A percentile compares a stretch with the other conserved stretches of the same genome.
These are phyloP conservation scores for Brienomyrus brachyistius DNA, from an alignment of 2,113 vertebrate genomes.

Conservation along the genomic window DNA sequence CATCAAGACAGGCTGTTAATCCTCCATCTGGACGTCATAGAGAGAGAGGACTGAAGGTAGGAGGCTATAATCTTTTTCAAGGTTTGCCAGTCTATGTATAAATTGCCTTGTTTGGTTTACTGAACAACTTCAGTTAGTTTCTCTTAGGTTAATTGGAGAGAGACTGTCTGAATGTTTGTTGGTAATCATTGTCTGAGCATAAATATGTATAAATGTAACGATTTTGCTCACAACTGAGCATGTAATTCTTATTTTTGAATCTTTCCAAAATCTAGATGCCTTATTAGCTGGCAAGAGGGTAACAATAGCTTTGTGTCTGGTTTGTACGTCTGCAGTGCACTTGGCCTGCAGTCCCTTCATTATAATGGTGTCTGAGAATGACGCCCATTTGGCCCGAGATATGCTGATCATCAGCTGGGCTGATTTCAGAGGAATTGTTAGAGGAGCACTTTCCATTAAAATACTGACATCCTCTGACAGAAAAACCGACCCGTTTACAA, in stretches of 20 bases:
- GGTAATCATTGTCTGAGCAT: not conserved
- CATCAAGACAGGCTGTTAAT: not conserved
- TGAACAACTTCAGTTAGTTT: not conserved
- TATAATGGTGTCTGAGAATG: not conserved
- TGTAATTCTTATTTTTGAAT: not conserved
- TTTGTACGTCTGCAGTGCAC: not conserved
- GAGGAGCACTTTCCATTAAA: not conserved
- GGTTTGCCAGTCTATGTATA: not conserved
- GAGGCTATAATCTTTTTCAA: not conserved
- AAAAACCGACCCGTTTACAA: not conserved
- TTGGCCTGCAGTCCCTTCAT: not conserved
- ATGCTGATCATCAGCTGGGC: not conserved
- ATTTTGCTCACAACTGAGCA: not conserved
- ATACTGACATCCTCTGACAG: not conserved
- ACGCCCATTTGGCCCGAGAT: not conserved
- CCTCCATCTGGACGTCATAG: not conserved
- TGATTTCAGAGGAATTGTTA: not conserved
- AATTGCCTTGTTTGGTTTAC: not conserved
- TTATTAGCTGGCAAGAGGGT: not conserved
- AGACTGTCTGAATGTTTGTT: not conserved
- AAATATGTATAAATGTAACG: not conserved
- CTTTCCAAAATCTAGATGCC: not conserved
- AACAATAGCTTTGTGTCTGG: not conserved
- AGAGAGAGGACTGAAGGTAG: not conserved
- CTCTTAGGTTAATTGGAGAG: not conserved